These are phyloP conservation scores for Taurulus bubalis DNA, from an alignment of 2,113 vertebrate genomes.

Conservation along the genomic window DNA sequence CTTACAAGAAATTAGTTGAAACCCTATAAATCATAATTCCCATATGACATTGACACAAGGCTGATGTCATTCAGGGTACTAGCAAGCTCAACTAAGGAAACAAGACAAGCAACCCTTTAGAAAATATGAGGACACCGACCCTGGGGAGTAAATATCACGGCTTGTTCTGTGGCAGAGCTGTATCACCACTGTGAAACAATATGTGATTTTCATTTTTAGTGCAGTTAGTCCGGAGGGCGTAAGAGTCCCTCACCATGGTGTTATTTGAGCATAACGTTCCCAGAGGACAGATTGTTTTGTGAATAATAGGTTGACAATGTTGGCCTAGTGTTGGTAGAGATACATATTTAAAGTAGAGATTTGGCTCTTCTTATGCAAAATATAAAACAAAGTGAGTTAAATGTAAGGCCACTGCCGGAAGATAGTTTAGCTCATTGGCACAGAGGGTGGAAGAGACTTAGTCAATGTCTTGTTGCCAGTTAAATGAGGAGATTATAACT, in stretches of 20 bases:
- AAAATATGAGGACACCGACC: conserved; percentile 6
- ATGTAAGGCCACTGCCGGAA: not conserved
- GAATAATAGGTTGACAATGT: not conserved
- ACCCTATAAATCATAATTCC: not conserved
- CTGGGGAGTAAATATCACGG: conserved; percentile 11
- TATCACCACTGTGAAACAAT: conserved; percentile 7
- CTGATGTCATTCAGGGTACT: not conserved
- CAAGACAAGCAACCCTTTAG: conserved; percentile 10
- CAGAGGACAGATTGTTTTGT: not conserved
- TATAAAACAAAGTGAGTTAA: not conserved
- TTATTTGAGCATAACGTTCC: not conserved
- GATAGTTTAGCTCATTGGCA: not conserved
- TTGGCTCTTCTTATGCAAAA: not conserved
- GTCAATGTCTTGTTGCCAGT: not conserved
- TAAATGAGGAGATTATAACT: not conserved
- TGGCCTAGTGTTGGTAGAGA: not conserved
- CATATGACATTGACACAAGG: not conserved
- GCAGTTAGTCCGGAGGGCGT: not conserved
- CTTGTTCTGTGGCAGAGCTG: not conserved
- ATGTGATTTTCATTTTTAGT: conserved; percentile 5
- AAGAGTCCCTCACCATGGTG: not conserved
- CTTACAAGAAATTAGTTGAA: not conserved
- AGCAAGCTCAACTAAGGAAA: not conserved
- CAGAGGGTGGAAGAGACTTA: not conserved
- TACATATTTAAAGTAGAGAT: not conserved